These are phyloP conservation scores for Enteromius mattozi DNA, from an alignment of 2,797 vertebrate species.

Conservation along the genomic window DNA sequence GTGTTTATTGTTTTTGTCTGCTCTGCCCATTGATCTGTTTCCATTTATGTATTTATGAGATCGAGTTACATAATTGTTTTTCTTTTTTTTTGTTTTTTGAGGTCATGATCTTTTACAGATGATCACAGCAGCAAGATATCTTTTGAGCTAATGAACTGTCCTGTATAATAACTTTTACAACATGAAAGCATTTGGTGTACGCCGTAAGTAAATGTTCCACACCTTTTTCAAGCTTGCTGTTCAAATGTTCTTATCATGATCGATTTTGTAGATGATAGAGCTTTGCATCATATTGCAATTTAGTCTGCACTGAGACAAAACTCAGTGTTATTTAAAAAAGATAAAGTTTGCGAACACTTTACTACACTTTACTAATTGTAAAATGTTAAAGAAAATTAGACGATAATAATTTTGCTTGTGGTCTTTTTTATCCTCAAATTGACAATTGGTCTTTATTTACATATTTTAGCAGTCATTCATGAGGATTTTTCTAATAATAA, in stretches of 20 bases:
- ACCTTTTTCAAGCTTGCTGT: conserved; percentile 45
- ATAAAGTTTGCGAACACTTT: too few relatives aligned
- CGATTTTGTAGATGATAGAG: not conserved
- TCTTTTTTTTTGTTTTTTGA: not conserved
- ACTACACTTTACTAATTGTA: not conserved
- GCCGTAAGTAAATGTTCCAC: conserved; percentile 45
- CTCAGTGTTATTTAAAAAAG: not conserved
- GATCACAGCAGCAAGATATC: not conserved
- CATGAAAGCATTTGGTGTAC: conserved; percentile 18
- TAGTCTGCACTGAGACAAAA: not conserved
- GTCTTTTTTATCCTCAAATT: not conserved
- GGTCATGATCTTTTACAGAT: not conserved
- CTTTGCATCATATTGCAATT: not conserved
- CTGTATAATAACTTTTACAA: conserved; percentile 17
- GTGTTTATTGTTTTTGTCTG: not conserved
- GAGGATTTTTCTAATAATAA: not conserved
- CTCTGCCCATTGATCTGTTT: not conserved
- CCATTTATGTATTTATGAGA: not conserved
- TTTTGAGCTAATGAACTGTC: conserved; percentile 7
- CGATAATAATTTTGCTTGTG: not conserved
- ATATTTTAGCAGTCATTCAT: conserved; percentile 3
- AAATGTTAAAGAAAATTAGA: not conserved
- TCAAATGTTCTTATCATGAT: conserved; percentile 34
- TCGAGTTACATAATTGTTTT: not conserved
- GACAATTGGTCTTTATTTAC: not conserved